A percentile compares a stretch with the other conserved stretches of the same genome.
Evolutionary conservation across 2,113 vertebrate species (phyloP).

Genomic region (Leucopsar rothschildi): DNA sequence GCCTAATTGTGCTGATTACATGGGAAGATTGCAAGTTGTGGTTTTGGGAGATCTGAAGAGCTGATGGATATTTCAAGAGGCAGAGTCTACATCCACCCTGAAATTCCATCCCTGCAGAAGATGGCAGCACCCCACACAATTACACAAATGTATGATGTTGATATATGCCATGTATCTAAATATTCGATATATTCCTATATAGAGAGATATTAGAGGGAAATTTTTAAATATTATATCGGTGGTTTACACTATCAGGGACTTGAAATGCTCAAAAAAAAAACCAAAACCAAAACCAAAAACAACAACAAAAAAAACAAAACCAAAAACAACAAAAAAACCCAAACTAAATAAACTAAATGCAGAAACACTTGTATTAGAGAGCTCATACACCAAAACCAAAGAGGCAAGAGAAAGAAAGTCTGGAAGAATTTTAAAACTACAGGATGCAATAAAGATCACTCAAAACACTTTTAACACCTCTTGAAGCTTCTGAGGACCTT

Average conservation of each 20-base stretch:
- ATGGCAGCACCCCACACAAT: too few relatives aligned
- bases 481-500: not conserved
- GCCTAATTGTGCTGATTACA: not conserved
- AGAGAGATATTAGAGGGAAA: not conserved
- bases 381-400: not conserved
- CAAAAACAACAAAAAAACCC: too few relatives aligned
- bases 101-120: not conserved
- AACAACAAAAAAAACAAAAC: too few relatives aligned
- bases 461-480: not conserved
- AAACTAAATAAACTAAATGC: not conserved
- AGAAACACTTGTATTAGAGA: not conserved
- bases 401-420: not conserved
- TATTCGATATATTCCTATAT: not conserved
- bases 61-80: not conserved
- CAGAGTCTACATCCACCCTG: not conserved
- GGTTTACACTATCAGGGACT: not conserved
- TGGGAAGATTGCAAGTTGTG: not conserved
- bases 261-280: not conserved
- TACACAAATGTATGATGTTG: not conserved
- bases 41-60: not conserved
- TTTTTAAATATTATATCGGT: not conserved
- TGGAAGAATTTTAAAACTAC: not conserved
- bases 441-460: not conserved
- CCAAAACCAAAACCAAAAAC: too few relatives aligned
- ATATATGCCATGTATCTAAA: not conserved